Base-by-base conservation (phyloP, 2,113 vertebrate genomes). In the Pachyramphus minor region DNA sequence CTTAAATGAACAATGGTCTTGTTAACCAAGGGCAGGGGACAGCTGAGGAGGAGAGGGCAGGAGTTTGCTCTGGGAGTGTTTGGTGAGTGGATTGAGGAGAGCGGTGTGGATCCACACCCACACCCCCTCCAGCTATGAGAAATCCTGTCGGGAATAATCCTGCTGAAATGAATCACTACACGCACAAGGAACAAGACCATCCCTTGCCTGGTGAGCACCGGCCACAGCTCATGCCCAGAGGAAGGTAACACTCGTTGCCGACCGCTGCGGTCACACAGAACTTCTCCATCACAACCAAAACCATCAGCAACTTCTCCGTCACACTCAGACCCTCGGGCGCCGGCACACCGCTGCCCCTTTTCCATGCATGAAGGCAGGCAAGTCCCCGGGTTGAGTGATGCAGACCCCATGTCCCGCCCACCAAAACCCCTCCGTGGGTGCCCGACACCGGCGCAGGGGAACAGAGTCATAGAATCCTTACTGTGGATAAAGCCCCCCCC, bases 101-200 rank as follows among this genome's bases (percentile, higher is more conserved):
- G n/a, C 1, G 0, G 7, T 2, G 50, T 3, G 35, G 9, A 35
- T 39, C 42, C 7, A 1, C 59, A 50, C 31, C 3, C 69, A 24
- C 35, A 16, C 4, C 4, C 8, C 71, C 3, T 42, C 5, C 14
- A 1, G 14, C n/a, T 10, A 8, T 0, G 1, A 45, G 30, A 23
- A 55, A 41, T 2, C 19, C 2, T 1, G 0, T 11, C 24, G 4
- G 30, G 63, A 50, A 41, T 0, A 31, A 53, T 33, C 66, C 44
- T 37, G n/a, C 79, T 21, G 55, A 14, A 69, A n/a, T 4, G 20
- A 60, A 78, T 22, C 0, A 0, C 45, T 7, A 1, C 0, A 1
- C 13, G 0, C 3, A 5, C 45, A 55, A 50, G n/a, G 39, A 41
- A n/a, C 1, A 1, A 8, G 41, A 3, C 15, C 0, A 0, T 18